Conservation (phyloP, 2,888 invertebrate species). For the Thecocarcelia acutangulata region DNA sequence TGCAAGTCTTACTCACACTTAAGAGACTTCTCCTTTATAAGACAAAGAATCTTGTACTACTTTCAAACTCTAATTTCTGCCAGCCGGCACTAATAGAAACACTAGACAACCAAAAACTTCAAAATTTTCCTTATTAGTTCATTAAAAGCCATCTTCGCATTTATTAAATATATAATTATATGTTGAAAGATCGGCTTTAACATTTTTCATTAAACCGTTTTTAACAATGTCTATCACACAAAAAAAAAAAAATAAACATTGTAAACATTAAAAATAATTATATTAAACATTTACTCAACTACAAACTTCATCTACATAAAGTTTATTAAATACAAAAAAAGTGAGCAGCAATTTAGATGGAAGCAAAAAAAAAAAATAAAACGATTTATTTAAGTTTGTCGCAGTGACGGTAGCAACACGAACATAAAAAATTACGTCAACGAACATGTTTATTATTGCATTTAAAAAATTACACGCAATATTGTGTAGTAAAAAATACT, state of each 20-base stretch:
- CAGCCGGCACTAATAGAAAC: too few species aligned
- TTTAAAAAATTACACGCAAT: constrained; percentile 66
- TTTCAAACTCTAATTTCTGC: too few species aligned
- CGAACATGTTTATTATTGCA: constrained; percentile 67
- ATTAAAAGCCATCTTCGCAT: background rate
- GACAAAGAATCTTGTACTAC: too few species aligned
- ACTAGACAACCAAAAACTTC: background rate
- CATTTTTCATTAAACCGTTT: constrained; percentile 35
- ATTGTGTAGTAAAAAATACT: constrained; percentile 48
- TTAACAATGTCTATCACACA: constrained; percentile 8
- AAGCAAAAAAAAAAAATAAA: constrained; percentile 22
- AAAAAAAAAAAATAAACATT: constrained; percentile 32
- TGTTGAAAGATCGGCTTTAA: constrained; percentile 38
- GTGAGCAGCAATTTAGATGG: too few species aligned
- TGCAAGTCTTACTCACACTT: too few species aligned
- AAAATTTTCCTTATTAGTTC: constrained; percentile 21
- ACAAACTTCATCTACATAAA: constrained; percentile 29
- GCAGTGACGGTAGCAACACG: constrained; percentile 43
- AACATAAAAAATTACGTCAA: constrained; percentile 65
- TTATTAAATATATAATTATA: constrained; percentile 23
- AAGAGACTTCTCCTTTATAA: too few species aligned
- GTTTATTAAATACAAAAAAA: constrained; percentile 25
- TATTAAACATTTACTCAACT: constrained; percentile 11
- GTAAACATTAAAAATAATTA: constrained; percentile 48
- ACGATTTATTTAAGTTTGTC: constrained; percentile 20